Evolutionary conservation across 2,797 vertebrate species (phyloP).

Genomic region (Mormyrus proboscirostris): DNA sequence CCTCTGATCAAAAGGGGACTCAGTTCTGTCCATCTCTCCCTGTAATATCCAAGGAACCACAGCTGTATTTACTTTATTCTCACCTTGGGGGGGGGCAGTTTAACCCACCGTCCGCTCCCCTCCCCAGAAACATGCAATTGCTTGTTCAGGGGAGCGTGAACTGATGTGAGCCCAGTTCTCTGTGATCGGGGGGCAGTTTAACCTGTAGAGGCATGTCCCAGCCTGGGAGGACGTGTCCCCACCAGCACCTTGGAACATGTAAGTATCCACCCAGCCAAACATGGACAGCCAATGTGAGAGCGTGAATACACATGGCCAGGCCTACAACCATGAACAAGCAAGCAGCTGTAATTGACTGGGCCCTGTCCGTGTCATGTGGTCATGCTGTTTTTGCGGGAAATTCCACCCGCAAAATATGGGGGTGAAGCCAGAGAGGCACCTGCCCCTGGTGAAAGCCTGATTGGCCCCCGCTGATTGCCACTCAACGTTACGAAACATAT

Average conservation of each 20-base stretch:
- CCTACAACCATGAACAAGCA: not conserved
- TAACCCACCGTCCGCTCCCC: slow-evolving; percentile 44
- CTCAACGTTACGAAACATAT: not conserved
- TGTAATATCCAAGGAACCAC: slow-evolving; percentile 43
- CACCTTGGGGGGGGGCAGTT: not conserved
- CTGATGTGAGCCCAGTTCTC: slow-evolving; percentile 41
- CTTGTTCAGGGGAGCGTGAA: slow-evolving; percentile 55
- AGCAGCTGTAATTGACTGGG: not conserved
- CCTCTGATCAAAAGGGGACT: slow-evolving; percentile 31
- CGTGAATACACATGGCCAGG: not conserved
- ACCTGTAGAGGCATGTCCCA: not conserved
- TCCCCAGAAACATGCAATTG: slow-evolving; percentile 43
- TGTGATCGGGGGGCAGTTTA: not conserved
- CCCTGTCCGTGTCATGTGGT: not conserved
- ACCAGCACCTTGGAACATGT: slow-evolving; percentile 4
- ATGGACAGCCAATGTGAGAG: not conserved
- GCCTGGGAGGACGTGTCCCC: slow-evolving; percentile 27
- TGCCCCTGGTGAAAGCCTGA: not conserved
- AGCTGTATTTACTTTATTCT: slow-evolving; percentile 41
- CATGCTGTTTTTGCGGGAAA: not conserved
- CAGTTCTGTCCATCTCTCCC: slow-evolving; percentile 36
- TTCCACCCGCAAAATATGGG: not conserved
- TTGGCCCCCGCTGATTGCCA: not conserved
- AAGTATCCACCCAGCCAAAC: not conserved
- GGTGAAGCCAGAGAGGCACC: not conserved